Evolutionary conservation across 2,113 vertebrate species (phyloP).

Genomic region (Rhinichthys klamathensis): DNA sequence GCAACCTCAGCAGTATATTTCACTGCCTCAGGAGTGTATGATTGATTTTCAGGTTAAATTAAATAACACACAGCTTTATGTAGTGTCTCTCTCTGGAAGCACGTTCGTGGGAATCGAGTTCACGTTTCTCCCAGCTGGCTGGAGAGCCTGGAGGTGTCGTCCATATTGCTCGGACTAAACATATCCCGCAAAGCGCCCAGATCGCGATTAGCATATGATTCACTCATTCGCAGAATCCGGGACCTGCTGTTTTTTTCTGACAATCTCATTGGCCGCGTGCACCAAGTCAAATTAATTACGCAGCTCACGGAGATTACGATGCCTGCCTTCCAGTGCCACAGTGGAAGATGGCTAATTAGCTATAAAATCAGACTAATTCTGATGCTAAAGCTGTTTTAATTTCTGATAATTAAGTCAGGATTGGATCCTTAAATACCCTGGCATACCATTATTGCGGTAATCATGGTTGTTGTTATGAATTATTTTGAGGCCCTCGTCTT

Average conservation of each 20-base stretch:
- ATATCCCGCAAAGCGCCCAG: conserved; percentile 74
- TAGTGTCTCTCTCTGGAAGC: conserved; percentile 28
- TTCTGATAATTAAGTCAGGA: conserved; percentile 81
- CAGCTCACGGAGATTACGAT: conserved; percentile 76
- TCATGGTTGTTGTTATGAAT: conserved; percentile 75
- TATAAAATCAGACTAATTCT: conserved; percentile 83
- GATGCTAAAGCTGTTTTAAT: conserved; percentile 83
- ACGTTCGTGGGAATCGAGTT: conserved; percentile 7
- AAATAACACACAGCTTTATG: conserved; percentile 34
- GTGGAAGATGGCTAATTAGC: conserved; percentile 79
- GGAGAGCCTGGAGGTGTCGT: background rate
- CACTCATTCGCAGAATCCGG: conserved; percentile 57
- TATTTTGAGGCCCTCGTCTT: conserved; percentile 68
- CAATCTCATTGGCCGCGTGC: conserved; percentile 71
- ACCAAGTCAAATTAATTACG: conserved; percentile 81
- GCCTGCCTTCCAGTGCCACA: conserved; percentile 69
- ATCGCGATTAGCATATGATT: conserved; percentile 74
- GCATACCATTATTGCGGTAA: conserved; percentile 76
- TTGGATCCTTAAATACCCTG: conserved; percentile 79
- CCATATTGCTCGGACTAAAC: conserved; percentile 46
- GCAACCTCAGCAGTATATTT: conserved; percentile 46
- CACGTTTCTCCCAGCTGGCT: background rate
- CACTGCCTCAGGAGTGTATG: conserved; percentile 31
- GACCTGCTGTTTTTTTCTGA: conserved; percentile 65
- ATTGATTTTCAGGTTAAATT: conserved; percentile 42